Evolutionary conservation across 2,113 vertebrate species (phyloP).

Genomic region (Prolemur simus): DNA sequence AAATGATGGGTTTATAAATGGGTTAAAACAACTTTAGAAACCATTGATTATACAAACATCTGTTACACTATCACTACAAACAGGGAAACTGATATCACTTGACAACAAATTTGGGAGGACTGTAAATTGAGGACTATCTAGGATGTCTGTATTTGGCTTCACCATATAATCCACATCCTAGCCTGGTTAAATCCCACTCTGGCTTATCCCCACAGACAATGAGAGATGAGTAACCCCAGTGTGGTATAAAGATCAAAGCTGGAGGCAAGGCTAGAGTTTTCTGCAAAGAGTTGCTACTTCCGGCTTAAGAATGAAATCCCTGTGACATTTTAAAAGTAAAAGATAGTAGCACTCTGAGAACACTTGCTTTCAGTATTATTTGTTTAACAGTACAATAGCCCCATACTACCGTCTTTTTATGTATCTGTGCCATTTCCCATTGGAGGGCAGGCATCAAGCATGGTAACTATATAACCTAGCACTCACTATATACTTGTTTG

Average conservation of each 20-base stretch:
- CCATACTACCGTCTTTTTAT: background rate
- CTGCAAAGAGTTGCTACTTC: background rate
- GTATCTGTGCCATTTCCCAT: background rate
- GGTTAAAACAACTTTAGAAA: background rate
- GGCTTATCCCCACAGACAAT: background rate
- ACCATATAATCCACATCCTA: background rate
- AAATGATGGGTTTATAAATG: background rate
- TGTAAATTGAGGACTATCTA: background rate
- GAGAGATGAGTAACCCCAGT: background rate
- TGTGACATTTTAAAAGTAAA: background rate
- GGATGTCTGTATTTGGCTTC: background rate
- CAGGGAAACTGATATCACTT: background rate
- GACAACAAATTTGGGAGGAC: background rate
- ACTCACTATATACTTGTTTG: background rate
- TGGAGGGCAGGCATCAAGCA: background rate
- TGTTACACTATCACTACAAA: background rate
- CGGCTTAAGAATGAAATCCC: background rate
- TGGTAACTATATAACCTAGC: background rate
- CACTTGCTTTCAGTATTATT: background rate
- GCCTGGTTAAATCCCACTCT: background rate
- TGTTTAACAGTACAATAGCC: background rate
- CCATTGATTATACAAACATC: background rate
- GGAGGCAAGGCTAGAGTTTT: background rate
- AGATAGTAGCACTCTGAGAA: background rate
- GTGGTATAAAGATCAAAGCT: background rate